A percentile compares a stretch with the other conserved stretches of the same genome.
phyloP scores from a whole-genome alignment of 2,797 vertebrate genomes.

The Lophius americanus region DNA sequence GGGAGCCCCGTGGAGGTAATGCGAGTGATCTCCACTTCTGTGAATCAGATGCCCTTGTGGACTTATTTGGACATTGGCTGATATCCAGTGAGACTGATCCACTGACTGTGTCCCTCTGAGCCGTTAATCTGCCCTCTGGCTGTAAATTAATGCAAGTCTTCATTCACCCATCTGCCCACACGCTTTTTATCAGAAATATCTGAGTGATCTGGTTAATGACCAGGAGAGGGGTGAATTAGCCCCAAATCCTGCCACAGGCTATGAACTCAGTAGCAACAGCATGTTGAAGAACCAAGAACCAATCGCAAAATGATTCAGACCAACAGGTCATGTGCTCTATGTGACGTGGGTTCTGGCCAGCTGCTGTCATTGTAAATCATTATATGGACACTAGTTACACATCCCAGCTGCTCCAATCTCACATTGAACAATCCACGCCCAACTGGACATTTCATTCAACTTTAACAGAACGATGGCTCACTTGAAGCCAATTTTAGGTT shows the following conservation, averaged over 20 bases:
- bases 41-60: constrained; percentile 76
- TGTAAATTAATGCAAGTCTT: constrained; percentile 63
- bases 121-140: constrained; percentile 69
- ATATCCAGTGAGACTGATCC: constrained; percentile 64
- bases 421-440: not conserved
- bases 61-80: constrained; percentile 81
- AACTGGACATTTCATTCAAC: no score
- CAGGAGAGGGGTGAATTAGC: constrained; percentile 14
- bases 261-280: no score
- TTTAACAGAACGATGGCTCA: no score
- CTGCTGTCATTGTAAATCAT: not conserved
- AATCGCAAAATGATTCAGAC: not conserved
- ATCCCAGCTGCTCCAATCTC: not conserved
- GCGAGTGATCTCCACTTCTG: constrained; percentile 55
- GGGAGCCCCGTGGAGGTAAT: constrained; percentile 11
- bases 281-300: no score
- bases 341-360: not conserved
- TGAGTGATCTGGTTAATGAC: constrained; percentile 42
- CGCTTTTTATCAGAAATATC: constrained; percentile 31
- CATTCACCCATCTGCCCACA: constrained; percentile 33
- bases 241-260: constrained; percentile 1
- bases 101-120: constrained; percentile 58
- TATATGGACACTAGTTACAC: not conserved
- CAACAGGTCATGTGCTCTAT: no score
- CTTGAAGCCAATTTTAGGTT: no score